Evolutionary conservation across 2,113 vertebrate species (phyloP), one percentile per base, ranked within the genome.

Genomic region (Indri indri): DNA sequence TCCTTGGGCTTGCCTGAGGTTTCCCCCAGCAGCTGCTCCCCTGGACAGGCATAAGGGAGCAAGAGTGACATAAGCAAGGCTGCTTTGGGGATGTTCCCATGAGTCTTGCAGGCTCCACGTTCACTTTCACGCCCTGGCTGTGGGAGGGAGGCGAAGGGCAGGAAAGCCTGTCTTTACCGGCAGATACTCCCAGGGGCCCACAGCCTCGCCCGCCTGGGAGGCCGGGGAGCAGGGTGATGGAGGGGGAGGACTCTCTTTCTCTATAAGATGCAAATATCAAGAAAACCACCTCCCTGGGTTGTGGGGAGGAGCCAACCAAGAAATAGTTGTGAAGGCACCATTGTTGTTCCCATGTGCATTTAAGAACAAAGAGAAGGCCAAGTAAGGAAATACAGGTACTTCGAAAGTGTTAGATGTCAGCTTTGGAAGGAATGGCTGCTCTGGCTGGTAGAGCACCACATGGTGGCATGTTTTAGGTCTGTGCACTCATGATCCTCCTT

Each of bases 61-160:
- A 45, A 40, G 34, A 47, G 25, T 0, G 22, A 61, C 52, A 42
- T 6, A n/a, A 20, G 10, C 2, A 5, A 61, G 40, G 22, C 52
- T 3, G 50, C 47, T n/a, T 37, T 42, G 6, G 37, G 6, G 5
- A 5, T 1, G 37, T 3, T 32, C 52, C 50, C 14, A 6, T 0
- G 4, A 9, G 30, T 5, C 63, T 8, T 7, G 34, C 59, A 8
- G 23, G n/a, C 27, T 66, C 25, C 76, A 20, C 0, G 1, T 45
- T 52, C n/a, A 18, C 11, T 59, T 20, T 22, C 9, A 40, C 9
- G 18, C 68, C 8, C n/a, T 30, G 7, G 23, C 37, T 9, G 2
- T 11, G 17, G 27, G 6, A 59, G 59, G n/a, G 17, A 12, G 61
- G n/a, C 13, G 45, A 52, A 12, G 16, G 61, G 61, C 37, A 42